Conservation (phyloP, 2,113 vertebrate genomes). For the Mellivora capensis region DNA sequence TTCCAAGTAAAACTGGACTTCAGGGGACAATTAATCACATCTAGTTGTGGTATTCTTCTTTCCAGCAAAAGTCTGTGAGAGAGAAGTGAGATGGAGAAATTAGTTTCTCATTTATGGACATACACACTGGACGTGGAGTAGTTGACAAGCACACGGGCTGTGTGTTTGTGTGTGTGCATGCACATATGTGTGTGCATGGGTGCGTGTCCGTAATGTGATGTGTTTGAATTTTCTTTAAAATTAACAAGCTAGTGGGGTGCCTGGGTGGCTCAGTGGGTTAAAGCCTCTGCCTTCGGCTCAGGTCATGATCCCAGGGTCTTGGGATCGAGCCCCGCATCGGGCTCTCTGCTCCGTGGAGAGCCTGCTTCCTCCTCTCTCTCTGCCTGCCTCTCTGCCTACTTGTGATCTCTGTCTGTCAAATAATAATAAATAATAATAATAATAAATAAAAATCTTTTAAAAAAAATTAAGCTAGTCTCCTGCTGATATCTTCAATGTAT, state of each 20-base stretch:
- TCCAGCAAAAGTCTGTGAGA: background rate
- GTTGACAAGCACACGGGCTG: background rate
- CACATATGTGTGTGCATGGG: rapidly evolving
- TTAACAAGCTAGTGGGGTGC: background rate
- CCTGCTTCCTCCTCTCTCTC: no score
- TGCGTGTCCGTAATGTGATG: rapidly evolving
- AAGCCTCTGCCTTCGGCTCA: no score
- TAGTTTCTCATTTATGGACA: background rate
- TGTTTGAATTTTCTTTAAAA: background rate
- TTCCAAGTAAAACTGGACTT: background rate
- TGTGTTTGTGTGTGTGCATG: background rate
- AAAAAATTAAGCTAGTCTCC: background rate
- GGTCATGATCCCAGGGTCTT: no score
- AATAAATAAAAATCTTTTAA: no score
- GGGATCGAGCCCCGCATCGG: no score
- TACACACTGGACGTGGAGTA: rapidly evolving
- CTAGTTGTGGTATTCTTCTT: background rate
- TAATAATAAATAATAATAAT: no score
- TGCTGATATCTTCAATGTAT: background rate
- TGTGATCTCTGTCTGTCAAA: no score
- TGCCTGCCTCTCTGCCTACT: no score
- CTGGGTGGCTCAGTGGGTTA: no score
- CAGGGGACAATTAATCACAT: background rate
- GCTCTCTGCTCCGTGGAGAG: no score
- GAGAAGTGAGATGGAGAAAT: background rate